Percentiles rank a stretch among this genome's conserved stretches.
Evolutionary conservation across 2,113 vertebrate species (phyloP).

Genomic region (Strix uralensis): DNA sequence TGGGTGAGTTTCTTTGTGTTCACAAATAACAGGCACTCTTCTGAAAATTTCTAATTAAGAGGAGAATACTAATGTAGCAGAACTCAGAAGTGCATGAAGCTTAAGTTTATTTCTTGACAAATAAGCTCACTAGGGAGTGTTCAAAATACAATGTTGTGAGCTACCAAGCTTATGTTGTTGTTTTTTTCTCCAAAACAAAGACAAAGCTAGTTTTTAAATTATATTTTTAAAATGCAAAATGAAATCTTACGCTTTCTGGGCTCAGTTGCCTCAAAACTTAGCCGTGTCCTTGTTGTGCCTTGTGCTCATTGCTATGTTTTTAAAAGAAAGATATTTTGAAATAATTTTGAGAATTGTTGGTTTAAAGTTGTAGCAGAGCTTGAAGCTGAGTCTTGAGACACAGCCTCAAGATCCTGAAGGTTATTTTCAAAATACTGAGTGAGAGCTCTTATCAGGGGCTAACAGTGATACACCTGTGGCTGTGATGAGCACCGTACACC

Average conservation of each 20-base stretch:
- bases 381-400: neutral
- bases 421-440: neutral
- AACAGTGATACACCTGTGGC: neutral
- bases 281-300: neutral
- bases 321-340: neutral
- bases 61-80: neutral
- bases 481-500: neutral
- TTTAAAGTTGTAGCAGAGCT: neutral
- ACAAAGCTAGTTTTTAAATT: neutral
- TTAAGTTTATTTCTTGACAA: constrained; percentile 27
- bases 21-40: neutral
- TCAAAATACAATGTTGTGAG: neutral
- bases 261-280: neutral
- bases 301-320: neutral
- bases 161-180: neutral
- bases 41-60: constrained; percentile 16
- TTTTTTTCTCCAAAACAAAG: neutral
- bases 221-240: neutral
- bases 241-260: neutral
- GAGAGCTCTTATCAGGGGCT: neutral
- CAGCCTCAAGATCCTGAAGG: neutral
- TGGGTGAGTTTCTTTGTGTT: neutral
- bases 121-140: neutral
- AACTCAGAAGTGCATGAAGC: neutral
- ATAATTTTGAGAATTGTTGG: neutral